Percentiles rank a stretch among this genome's conserved stretches.
These are phyloP conservation scores for Arvicanthis niloticus DNA, from an alignment of 2,113 vertebrate genomes.

Conservation along the genomic window DNA sequence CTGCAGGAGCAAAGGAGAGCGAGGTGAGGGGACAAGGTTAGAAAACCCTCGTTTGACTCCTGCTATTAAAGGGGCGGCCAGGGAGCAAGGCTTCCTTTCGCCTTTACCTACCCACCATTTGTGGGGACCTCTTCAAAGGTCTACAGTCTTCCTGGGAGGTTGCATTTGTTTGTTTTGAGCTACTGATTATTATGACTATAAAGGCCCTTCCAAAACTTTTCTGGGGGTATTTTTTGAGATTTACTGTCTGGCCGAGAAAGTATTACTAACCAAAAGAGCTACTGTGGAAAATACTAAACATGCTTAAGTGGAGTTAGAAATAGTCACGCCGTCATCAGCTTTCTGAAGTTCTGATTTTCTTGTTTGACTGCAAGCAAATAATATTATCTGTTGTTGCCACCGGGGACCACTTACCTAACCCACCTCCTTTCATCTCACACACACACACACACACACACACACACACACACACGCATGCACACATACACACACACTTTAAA, in stretches of 20 bases:
- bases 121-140: background rate
- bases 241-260: background rate
- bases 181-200: background rate
- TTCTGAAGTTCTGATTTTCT: conserved; percentile 17
- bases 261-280: background rate
- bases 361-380: conserved; percentile 17
- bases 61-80: background rate
- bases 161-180: background rate
- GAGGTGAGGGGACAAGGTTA: background rate
- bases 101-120: background rate
- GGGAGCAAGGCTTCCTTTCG: background rate
- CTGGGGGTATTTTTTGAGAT: background rate
- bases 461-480: background rate
- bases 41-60: background rate
- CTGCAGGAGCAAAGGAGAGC: background rate
- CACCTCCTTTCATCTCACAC: background rate
- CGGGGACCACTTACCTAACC: background rate
- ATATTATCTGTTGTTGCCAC: background rate
- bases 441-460: background rate
- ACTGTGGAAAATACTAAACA: conserved; percentile 28
- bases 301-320: background rate
- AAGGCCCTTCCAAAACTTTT: background rate
- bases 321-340: background rate
- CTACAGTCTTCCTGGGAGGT: background rate
- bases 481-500: background rate